Percentiles rank a stretch among this genome's conserved stretches.
Evolutionary conservation across 2,797 vertebrate species (phyloP).

Genomic region (Masticophis lateralis): DNA sequence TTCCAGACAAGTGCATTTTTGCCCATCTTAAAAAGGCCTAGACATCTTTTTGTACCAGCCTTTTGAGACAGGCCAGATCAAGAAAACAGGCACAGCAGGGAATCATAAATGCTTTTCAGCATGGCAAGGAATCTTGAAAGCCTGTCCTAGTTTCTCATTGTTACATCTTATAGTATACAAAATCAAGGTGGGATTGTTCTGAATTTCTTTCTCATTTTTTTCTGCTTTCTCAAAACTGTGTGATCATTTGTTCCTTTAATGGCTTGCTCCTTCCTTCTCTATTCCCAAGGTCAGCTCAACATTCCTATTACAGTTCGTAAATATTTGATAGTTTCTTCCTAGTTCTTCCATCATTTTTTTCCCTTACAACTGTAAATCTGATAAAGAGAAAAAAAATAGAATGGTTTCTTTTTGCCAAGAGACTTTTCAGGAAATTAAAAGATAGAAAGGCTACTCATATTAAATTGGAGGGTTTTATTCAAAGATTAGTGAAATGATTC

Average conservation of each 20-base stretch:
- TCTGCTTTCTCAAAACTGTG: not conserved
- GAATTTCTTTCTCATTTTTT: not conserved
- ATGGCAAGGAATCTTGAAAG: not conserved
- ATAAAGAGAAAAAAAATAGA: not conserved
- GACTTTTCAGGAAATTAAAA: not conserved
- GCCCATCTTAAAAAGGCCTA: not conserved
- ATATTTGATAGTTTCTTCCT: not conserved
- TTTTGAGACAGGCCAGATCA: not conserved
- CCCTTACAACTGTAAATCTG: not conserved
- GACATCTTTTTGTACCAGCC: not conserved
- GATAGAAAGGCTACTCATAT: not conserved
- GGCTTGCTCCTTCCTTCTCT: not conserved
- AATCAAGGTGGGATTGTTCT: not conserved
- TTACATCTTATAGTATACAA: not conserved
- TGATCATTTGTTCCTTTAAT: not conserved
- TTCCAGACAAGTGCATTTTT: not conserved
- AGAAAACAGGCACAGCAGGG: not conserved
- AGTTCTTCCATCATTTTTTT: not conserved
- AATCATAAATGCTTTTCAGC: not conserved
- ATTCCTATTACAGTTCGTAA: not conserved
- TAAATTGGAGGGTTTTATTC: not conserved
- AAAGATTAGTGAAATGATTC: not conserved
- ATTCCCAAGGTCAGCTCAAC: not conserved
- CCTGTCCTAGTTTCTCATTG: not conserved
- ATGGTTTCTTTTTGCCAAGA: not conserved